These are phyloP conservation scores for Harpagoxenus sublaevis DNA, from an alignment of 2,888 invertebrate genomes.

Conservation along the genomic window DNA sequence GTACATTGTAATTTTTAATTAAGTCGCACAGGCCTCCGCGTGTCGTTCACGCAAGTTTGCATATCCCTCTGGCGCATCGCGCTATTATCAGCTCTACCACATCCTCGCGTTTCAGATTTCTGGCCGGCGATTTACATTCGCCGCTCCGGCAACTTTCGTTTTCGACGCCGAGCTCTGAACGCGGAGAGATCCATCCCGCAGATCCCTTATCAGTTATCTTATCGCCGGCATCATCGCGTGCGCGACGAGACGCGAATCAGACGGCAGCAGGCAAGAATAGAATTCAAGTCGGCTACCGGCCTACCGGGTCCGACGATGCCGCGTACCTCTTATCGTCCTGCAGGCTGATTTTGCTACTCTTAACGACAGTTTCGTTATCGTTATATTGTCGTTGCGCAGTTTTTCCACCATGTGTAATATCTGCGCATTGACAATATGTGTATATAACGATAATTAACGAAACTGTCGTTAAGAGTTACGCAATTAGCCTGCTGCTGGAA, in stretches of 20 bases:
- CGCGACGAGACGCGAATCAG: background rate
- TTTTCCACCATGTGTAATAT: too few species aligned
- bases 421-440: too few species aligned
- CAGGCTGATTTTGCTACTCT: too few species aligned
- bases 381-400: too few species aligned
- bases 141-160: conserved; percentile 3
- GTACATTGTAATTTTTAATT: background rate
- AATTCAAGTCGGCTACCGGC: background rate
- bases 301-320: background rate
- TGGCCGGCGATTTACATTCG: background rate
- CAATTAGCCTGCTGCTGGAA: background rate
- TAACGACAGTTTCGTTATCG: too few species aligned
- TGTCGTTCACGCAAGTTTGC: background rate
- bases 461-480: too few species aligned
- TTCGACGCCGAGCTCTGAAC: background rate
- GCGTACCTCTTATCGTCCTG: background rate
- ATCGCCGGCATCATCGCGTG: background rate
- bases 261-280: background rate
- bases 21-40: background rate
- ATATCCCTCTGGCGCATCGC: background rate
- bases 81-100: background rate
- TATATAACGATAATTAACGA: too few species aligned
- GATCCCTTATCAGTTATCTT: conserved; percentile 23
- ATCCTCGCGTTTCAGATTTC: conserved; percentile 14
- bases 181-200: too few species aligned